Evolutionary conservation across 2,113 vertebrate species (phyloP).

Genomic region (Catharus minimus): DNA sequence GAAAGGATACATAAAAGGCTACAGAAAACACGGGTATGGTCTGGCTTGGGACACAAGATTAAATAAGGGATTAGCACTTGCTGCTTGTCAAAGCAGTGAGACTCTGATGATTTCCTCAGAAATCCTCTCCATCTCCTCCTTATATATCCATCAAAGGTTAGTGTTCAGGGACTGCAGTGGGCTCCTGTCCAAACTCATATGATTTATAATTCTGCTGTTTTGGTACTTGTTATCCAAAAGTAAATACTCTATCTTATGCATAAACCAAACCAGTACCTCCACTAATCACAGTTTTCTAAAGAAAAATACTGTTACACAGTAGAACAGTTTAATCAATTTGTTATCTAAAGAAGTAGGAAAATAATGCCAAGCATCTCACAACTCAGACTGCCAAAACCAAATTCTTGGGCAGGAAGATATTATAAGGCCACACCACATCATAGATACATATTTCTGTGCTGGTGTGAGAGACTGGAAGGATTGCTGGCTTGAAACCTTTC

Average conservation of each 20-base stretch:
- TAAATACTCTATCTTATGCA: neutral
- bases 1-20: neutral
- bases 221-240: neutral
- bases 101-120: neutral
- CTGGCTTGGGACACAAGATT: neutral
- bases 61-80: neutral
- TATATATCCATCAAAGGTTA: neutral
- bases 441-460: neutral
- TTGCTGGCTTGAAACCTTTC: neutral
- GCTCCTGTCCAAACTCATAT: neutral
- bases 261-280: neutral
- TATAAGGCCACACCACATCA: accelerated
- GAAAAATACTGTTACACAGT: neutral
- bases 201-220: neutral
- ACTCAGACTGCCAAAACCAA: neutral
- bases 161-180: neutral
- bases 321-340: neutral
- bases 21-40: neutral
- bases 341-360: neutral
- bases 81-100: neutral
- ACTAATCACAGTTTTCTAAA: neutral
- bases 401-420: neutral
- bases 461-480: neutral
- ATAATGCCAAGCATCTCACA: neutral
- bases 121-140: neutral